phyloP scores from a whole-genome alignment of 1,140 invertebrate genomes.

The Lepidurus arcticus region DNA sequence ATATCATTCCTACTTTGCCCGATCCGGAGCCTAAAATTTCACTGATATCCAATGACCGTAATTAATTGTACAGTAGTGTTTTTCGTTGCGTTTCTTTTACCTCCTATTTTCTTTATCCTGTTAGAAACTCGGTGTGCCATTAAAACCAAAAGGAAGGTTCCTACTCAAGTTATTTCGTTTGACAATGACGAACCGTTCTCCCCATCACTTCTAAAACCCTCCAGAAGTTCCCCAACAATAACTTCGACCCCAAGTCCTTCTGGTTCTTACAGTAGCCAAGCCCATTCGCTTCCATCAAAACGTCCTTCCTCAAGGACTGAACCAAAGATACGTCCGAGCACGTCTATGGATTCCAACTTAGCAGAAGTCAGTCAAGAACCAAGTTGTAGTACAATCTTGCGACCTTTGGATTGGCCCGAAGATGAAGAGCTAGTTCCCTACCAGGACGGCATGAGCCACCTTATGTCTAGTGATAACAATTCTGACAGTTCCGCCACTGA shows the following conservation, averaged over 20 bases:
- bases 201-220: background rate
- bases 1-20: background rate
- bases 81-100: background rate
- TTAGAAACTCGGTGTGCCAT: background rate
- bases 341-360: background rate
- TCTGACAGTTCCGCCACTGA: background rate
- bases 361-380: background rate
- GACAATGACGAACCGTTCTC: background rate
- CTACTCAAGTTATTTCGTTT: background rate
- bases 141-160: background rate
- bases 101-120: background rate
- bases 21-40: slow-evolving; percentile 5
- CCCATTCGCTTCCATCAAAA: background rate
- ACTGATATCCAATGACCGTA: background rate
- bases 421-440: slow-evolving; percentile 24
- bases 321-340: background rate
- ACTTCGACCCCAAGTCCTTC: background rate
- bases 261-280: background rate
- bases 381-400: slow-evolving; percentile 36
- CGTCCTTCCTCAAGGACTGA: background rate
- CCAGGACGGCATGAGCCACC: slow-evolving; percentile 32
- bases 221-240: background rate
- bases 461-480: background rate
- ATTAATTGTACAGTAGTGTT: background rate
- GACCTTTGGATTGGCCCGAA: slow-evolving; percentile 37